These are phyloP conservation scores for Diglossa brunneiventris DNA, from an alignment of 2,113 vertebrate genomes.

Conservation along the genomic window DNA sequence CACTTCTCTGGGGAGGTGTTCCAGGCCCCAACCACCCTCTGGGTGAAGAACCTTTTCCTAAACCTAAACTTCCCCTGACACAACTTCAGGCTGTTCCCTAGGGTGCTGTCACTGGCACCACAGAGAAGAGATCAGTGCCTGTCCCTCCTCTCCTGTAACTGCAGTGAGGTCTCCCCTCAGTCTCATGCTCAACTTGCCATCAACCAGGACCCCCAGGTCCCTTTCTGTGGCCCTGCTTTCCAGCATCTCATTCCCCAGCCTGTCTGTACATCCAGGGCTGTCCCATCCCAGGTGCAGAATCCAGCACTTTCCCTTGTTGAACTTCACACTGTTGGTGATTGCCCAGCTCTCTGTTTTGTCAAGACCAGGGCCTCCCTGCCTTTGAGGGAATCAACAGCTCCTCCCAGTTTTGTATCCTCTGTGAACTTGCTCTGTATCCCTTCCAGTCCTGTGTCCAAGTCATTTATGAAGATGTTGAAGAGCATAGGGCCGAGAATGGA, in stretches of 20 bases:
- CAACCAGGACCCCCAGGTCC: fast-evolving
- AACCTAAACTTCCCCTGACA: background rate
- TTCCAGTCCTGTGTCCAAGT: background rate
- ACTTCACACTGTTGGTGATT: fast-evolving
- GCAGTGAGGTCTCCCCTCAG: background rate
- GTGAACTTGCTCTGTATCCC: background rate
- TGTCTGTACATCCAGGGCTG: fast-evolving
- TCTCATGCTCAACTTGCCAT: fast-evolving
- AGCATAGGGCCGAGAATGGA: fast-evolving
- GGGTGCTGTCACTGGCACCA: fast-evolving
- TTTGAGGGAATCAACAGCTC: fast-evolving
- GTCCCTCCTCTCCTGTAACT: background rate
- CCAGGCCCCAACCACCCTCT: background rate
- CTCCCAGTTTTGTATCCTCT: background rate
- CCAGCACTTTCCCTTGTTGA: fast-evolving
- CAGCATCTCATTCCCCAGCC: background rate
- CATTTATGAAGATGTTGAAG: background rate
- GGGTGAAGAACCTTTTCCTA: background rate
- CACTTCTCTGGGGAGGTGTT: background rate
- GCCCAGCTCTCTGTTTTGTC: background rate
- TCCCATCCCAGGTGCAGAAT: background rate
- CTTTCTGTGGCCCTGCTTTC: fast-evolving
- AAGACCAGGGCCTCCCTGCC: fast-evolving
- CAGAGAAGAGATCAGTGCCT: background rate
- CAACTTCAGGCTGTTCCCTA: background rate